phyloP scores from a whole-genome alignment of 2,113 vertebrate species.

The Willisornis vidua region DNA sequence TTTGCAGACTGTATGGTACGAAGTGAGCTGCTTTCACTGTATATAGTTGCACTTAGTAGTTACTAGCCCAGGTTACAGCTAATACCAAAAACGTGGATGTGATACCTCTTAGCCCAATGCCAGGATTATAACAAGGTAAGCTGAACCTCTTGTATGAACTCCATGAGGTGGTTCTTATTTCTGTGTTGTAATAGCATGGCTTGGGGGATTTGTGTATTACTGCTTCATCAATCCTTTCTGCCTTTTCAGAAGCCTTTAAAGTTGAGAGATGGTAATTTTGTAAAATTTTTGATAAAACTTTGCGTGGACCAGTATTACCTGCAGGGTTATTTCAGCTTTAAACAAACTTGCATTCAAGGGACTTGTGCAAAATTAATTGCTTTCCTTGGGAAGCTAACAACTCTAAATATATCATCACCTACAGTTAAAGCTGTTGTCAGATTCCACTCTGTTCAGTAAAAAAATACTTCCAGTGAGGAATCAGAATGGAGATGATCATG shows the following conservation, averaged over 20 bases:
- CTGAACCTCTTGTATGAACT: background rate
- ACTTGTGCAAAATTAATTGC: background rate
- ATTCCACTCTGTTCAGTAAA: background rate
- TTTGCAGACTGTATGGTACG: background rate
- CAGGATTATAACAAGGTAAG: background rate
- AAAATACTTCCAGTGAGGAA: background rate
- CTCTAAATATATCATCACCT: background rate
- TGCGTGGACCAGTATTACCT: background rate
- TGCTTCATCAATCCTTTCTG: background rate
- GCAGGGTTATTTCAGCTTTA: background rate
- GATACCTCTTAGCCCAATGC: background rate
- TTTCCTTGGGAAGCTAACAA: background rate
- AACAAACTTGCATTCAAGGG: background rate
- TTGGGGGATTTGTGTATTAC: background rate
- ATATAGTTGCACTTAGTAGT: background rate
- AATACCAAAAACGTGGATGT: background rate
- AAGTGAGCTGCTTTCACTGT: background rate
- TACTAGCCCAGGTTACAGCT: background rate
- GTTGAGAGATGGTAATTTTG: background rate
- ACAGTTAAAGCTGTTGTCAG: background rate
- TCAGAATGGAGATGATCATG: background rate
- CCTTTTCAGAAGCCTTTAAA: background rate
- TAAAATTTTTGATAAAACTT: background rate
- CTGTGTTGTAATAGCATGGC: background rate
- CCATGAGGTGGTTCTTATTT: background rate